Conservation (phyloP, 2,113 vertebrate species). For the Thinocorus orbignyianus region DNA sequence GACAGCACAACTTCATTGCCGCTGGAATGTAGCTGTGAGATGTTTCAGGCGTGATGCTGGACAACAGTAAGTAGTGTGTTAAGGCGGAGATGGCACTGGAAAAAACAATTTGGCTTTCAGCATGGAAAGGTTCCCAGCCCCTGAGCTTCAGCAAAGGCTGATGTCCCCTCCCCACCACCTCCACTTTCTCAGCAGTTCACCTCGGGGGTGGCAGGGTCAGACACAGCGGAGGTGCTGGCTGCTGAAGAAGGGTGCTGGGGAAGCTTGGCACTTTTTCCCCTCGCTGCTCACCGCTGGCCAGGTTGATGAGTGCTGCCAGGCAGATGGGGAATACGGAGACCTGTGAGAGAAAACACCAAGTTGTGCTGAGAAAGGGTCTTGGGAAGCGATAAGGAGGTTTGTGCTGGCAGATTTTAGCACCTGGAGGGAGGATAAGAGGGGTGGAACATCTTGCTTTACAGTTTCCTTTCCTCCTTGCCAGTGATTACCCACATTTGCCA, state of each 20-base stretch:
- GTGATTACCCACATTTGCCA: rapidly evolving
- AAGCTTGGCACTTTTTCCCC: background rate
- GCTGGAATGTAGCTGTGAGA: rapidly evolving
- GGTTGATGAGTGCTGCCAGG: rapidly evolving
- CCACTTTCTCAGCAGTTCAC: background rate
- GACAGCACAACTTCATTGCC: background rate
- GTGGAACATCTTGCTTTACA: background rate
- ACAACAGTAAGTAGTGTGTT: background rate
- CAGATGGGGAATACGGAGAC: rapidly evolving
- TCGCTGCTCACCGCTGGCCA: rapidly evolving
- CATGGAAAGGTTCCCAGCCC: background rate
- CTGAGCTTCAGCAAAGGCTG: rapidly evolving
- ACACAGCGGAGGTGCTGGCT: background rate
- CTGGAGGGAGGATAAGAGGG: background rate
- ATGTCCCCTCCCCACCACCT: background rate
- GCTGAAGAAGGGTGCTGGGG: background rate
- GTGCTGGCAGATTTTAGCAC: background rate
- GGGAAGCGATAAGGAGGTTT: background rate
- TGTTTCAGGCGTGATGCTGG: background rate
- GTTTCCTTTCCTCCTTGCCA: background rate
- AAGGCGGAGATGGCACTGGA: rapidly evolving
- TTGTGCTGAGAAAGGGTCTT: background rate
- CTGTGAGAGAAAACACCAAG: rapidly evolving
- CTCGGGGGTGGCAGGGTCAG: background rate
- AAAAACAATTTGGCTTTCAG: background rate